Evolutionary conservation across 64 coral and sea anemone genomes (phyloP).

Genomic region (Porites lutea): DNA sequence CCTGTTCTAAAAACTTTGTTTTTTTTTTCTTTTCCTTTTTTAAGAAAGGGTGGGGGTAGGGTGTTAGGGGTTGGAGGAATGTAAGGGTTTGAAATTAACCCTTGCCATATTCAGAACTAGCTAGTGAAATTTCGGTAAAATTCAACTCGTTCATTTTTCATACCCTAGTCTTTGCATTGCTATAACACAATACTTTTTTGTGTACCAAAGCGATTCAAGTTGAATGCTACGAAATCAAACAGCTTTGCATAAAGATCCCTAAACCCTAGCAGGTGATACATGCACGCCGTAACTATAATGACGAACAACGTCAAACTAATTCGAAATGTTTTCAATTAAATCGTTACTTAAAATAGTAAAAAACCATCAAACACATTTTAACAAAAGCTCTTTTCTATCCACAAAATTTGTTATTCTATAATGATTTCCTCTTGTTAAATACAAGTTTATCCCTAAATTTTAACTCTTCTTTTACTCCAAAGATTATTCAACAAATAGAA

Average conservation of each 20-base stretch:
- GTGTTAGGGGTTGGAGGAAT: too few species aligned
- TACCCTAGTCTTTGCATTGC: background rate
- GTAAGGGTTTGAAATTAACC: too few species aligned
- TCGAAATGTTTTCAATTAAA: background rate
- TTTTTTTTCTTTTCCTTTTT: too few species aligned
- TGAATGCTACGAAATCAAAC: background rate
- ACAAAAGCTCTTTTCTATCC: background rate
- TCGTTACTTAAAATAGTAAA: conserved; percentile 36
- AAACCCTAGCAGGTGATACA: background rate
- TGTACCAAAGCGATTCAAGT: background rate
- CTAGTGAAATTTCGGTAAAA: too few species aligned
- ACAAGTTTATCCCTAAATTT: conserved; percentile 17
- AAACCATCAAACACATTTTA: background rate
- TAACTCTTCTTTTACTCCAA: conserved; percentile 2
- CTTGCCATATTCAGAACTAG: too few species aligned
- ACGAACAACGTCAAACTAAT: background rate
- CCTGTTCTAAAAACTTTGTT: background rate
- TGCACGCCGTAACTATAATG: background rate
- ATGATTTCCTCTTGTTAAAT: conserved; percentile 36
- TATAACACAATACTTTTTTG: background rate
- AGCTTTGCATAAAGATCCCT: background rate
- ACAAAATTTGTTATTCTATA: conserved; percentile 14
- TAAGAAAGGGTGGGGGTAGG: too few species aligned
- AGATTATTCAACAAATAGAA: conserved; percentile 32
- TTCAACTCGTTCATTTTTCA: too few species aligned